These are phyloP conservation scores for Macrosiphum euphorbiae DNA, from an alignment of 2,888 invertebrate genomes.

Conservation along the genomic window DNA sequence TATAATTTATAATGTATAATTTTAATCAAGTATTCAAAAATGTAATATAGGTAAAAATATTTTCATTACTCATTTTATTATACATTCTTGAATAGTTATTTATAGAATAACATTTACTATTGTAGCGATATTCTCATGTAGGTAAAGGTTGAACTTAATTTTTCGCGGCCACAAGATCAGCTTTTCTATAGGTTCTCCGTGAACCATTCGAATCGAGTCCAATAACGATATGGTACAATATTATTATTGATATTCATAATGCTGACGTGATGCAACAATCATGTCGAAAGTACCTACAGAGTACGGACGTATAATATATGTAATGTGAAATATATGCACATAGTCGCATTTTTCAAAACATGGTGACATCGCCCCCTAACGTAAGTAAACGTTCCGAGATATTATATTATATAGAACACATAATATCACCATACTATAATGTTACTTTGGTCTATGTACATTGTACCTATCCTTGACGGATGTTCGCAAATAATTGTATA, in stretches of 20 bases:
- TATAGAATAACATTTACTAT: background rate
- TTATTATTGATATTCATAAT: background rate
- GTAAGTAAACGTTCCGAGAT: background rate
- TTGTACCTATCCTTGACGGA: background rate
- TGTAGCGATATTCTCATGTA: background rate
- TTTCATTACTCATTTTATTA: background rate
- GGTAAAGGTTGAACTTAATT: background rate
- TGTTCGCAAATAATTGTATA: background rate
- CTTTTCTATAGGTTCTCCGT: background rate
- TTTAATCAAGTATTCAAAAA: background rate
- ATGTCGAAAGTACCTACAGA: background rate
- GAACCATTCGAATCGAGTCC: background rate
- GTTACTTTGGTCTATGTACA: background rate
- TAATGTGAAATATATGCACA: background rate
- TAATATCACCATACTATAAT: background rate
- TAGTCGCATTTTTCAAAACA: no score
- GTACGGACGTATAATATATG: no score
- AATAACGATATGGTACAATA: background rate
- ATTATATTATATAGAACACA: background rate
- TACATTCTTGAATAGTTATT: background rate
- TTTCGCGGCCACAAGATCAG: background rate
- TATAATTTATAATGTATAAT: background rate
- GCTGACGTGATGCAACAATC: background rate
- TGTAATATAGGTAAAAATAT: background rate
- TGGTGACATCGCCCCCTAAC: background rate